Evolutionary conservation across 2,797 vertebrate species (phyloP), one percentile per base, ranked within the genome.

Genomic region (Pseudochaenichthys georgianus): DNA sequence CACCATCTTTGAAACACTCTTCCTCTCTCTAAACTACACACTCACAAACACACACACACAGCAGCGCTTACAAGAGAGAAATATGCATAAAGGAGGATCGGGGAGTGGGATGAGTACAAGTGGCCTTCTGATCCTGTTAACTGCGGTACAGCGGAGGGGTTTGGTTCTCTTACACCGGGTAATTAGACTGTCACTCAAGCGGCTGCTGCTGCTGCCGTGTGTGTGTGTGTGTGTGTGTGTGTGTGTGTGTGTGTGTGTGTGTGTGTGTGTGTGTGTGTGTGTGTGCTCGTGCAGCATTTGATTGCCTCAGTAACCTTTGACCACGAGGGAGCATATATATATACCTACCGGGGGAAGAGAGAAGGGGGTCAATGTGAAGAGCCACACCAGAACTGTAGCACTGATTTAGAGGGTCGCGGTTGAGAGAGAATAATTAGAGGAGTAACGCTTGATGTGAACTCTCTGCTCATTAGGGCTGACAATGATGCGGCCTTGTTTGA

Each of bases 131-230:
- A 84, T 88, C 84, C 73, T 58, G 86, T 83, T 86, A 88, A 80
- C 73, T 50, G 78, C 82, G 17, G 57, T 31, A 73, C 74, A 83
- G 81, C 62, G 2, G 78, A 78, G 82, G 78, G 82, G 43, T 78
- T 78, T 70, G 67, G 21, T 57, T 73, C 71, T 72, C 73, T 54
- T 48, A 57, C 70, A 28, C 63, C 3, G 64, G 71, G 76, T 89
- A 90, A 92, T 90, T 87, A 92, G 70, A 57, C 85, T 93, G 91
- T 93, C 93, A 92, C 46, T 94, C 94, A 94, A 0, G 45, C 13
- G 28, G n/a, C 43, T 28, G n/a, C 43, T 2, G 53, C 64, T 63
- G 50, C 34, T 17, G 1, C 54, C 23, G 59, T 52, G 48, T 55
- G n/a, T 65, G 73, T 53, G 72, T 62, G 65, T 66, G 52, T 3